Base-by-base conservation (phyloP, 2,888 invertebrate genomes). In the Ormyrus thymus region DNA sequence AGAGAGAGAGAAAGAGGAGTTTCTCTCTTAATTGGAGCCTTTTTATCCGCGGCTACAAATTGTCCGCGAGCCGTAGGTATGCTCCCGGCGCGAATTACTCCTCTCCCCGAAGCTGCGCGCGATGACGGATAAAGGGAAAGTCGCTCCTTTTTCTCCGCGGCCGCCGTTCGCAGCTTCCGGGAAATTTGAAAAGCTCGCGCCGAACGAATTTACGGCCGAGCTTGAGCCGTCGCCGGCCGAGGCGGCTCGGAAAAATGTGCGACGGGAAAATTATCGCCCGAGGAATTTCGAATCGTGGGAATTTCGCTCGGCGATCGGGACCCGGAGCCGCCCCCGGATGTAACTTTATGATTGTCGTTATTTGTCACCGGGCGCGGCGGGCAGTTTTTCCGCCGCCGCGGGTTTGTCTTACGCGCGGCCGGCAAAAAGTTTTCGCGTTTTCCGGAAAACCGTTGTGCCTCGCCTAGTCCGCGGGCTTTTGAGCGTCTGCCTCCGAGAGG, bases 21-120 rank as follows among this genome's bases (percentile, higher is more conserved):
- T 77, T 78, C 55, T 86, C 85, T 87, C 88, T 87, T 89, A 89
- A 89, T 89, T 88, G 88, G 85, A 85, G 84, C 64, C 83, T 89
- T 89, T 88, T 89, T 88, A 84, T 83, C 81, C 61, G 62, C 72
- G 79, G 82, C 83, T 85, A 89, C 88, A 88, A 89, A 89, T 89
- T 88, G 87, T 87, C 83, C 84, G 80, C 83, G 84, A 85, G 86
- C 85, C 85, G 87, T 86, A 84, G 86, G 85, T 85, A 86, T 86
- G 86, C 77, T 29, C 29, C 73, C 78, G 71, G 75, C 79, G 82
- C 79, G 82, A 82, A 76, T 81, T 83, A 81, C 80, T 77, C 73
- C 80, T 75, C 76, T 53, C 77, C 56, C 13, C 29, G 78, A 7
- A 7, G 13, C 15, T 62, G 7, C 8, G 7, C 8, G 6, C 68